A percentile compares a stretch with the other conserved stretches of the same genome.
These are phyloP conservation scores for Athene noctua DNA, from an alignment of 2,113 vertebrate species.

Conservation along the genomic window DNA sequence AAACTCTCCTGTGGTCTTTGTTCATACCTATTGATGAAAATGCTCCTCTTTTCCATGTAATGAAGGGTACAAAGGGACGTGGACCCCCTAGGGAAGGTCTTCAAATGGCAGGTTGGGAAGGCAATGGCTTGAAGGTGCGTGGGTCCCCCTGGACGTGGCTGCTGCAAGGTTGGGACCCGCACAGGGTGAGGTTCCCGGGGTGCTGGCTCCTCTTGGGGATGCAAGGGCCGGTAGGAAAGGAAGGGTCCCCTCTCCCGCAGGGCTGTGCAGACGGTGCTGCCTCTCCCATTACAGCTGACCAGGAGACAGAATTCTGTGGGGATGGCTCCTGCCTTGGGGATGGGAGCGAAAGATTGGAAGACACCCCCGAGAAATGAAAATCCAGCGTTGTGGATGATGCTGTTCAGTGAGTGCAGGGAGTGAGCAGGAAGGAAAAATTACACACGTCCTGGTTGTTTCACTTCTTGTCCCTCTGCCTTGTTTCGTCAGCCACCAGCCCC, in stretches of 20 bases:
- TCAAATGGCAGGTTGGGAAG: not conserved
- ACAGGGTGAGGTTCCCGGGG: not conserved
- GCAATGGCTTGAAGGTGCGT: not conserved
- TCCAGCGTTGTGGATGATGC: not conserved
- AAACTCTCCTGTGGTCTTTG: not conserved
- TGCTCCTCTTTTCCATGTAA: not conserved
- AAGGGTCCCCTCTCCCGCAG: not conserved
- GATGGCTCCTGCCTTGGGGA: not conserved
- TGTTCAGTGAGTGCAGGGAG: not conserved
- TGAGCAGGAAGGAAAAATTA: not conserved
- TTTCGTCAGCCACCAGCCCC: conserved; percentile 47
- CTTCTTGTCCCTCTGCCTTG: conserved; percentile 38
- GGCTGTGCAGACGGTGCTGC: rapidly evolving
- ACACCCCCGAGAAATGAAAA: not conserved
- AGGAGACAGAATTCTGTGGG: not conserved
- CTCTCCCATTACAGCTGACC: not conserved
- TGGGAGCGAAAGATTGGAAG: not conserved
- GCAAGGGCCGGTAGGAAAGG: not conserved
- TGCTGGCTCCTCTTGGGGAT: not conserved
- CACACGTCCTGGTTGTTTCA: not conserved
- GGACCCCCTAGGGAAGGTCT: not conserved
- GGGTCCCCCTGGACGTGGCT: not conserved
- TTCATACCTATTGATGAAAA: not conserved
- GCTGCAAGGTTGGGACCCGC: not conserved
- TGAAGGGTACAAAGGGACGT: rapidly evolving